Conservation (phyloP, 2,113 vertebrate genomes). For the Oryzias curvinotus region DNA sequence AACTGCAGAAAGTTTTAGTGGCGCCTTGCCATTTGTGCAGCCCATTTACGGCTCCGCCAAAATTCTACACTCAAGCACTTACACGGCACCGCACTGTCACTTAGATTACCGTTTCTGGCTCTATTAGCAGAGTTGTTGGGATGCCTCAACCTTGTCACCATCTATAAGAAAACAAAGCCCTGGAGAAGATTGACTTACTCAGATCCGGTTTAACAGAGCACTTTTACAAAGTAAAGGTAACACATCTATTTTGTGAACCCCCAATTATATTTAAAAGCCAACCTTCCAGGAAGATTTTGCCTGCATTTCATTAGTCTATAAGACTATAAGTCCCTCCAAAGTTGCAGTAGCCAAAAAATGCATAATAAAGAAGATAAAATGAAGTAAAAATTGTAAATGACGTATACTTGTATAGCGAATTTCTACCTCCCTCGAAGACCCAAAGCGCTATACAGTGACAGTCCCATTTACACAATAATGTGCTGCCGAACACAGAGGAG, state of each 20-base stretch:
- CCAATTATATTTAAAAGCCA: neutral
- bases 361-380: too few species aligned
- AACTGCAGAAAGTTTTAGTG: conserved; percentile 38
- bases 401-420: too few species aligned
- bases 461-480: too few species aligned
- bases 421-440: too few species aligned
- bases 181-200: conserved; percentile 3
- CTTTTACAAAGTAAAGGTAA: conserved; percentile 23
- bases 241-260: conserved; percentile 3
- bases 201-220: conserved; percentile 6
- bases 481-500: too few species aligned
- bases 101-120: conserved; percentile 36
- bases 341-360: too few species aligned
- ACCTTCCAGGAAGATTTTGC: neutral
- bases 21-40: conserved; percentile 42
- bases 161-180: conserved; percentile 33
- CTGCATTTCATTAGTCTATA: neutral
- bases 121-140: conserved; percentile 26
- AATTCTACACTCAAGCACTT: conserved; percentile 32
- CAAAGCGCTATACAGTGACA: too few species aligned
- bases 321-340: too few species aligned
- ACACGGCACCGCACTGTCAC: conserved; percentile 51
- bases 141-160: conserved; percentile 55
- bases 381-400: too few species aligned
- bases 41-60: conserved; percentile 40